Percentiles rank a stretch among this genome's conserved stretches.
Evolutionary conservation across 30 jellyfish, hydroid and myxozoan species (phyloP).

Genomic region (Aurelia sp.): DNA sequence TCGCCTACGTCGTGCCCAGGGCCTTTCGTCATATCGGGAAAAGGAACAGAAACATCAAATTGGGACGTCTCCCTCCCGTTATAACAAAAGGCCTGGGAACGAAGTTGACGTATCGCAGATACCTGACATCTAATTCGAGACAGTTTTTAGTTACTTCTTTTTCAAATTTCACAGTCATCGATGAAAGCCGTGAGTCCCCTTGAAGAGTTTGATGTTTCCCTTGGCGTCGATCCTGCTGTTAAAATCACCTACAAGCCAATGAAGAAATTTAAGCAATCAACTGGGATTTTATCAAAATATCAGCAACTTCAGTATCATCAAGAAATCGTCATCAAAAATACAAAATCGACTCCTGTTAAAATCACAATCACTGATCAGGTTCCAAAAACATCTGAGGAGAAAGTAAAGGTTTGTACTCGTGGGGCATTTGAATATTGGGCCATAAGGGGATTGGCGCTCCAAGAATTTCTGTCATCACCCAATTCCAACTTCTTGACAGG

Average conservation of each 20-base stretch:
- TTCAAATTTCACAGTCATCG: conserved; percentile 44
- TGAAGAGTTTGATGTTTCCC: no score
- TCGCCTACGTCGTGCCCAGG: no score
- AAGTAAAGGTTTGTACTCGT: conserved; percentile 67
- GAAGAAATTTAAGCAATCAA: conserved; percentile 10
- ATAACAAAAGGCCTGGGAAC: no score
- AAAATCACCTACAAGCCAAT: conserved; percentile 91
- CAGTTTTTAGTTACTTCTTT: neutral
- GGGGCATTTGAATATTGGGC: no score
- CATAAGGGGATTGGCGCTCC: no score
- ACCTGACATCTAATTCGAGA: no score
- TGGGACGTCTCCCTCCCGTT: no score
- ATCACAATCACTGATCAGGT: conserved; percentile 77
- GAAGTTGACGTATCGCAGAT: neutral
- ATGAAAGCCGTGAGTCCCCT: conserved; percentile 34
- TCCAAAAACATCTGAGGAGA: conserved; percentile 83
- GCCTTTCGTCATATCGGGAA: no score
- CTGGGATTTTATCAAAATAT: no score
- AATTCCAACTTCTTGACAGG: no score
- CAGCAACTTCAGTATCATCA: conserved; percentile 66
- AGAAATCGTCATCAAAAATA: conserved; percentile 76
- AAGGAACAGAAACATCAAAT: no score
- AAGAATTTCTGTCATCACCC: no score
- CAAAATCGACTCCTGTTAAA: conserved; percentile 64
- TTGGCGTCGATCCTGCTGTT: conserved; percentile 37